Percentiles rank a stretch among this genome's conserved stretches.
These are phyloP conservation scores for Congeria kusceri DNA, from an alignment of 2,888 invertebrate species.

Conservation along the genomic window DNA sequence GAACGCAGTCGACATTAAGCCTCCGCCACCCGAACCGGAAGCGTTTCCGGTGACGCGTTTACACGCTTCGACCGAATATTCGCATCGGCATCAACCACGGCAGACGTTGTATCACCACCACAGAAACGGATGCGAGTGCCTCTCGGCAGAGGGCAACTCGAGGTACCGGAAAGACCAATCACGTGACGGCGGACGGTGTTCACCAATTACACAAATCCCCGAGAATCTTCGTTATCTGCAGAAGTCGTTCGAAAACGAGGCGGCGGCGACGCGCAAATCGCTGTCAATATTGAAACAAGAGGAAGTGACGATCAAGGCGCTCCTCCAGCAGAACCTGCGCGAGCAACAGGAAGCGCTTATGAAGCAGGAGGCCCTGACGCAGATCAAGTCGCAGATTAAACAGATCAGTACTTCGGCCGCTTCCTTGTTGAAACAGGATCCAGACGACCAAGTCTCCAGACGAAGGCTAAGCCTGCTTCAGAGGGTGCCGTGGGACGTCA, in stretches of 20 bases:
- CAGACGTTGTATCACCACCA: neutral
- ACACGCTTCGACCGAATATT: neutral
- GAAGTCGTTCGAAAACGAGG: constrained; percentile 36
- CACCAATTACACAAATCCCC: constrained; percentile 35
- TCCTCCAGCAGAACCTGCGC: constrained; percentile 48
- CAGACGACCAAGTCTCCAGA: constrained; percentile 7
- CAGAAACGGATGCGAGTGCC: neutral
- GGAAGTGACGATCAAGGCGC: constrained; percentile 44
- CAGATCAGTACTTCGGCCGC: constrained; percentile 38
- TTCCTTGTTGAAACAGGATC: constrained; percentile 41
- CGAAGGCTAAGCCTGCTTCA: constrained; percentile 36
- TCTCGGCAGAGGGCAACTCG: neutral
- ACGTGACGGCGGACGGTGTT: neutral
- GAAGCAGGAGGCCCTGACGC: constrained; percentile 35
- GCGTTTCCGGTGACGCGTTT: too few species aligned
- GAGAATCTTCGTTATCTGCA: constrained; percentile 41
- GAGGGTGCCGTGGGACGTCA: constrained; percentile 23
- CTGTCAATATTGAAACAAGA: constrained; percentile 43
- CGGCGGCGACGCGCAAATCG: constrained; percentile 25
- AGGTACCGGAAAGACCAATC: neutral
- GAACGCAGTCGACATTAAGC: too few species aligned
- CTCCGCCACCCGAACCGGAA: too few species aligned
- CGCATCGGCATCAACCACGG: neutral
- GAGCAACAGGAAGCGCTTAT: constrained; percentile 42
- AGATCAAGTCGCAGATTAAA: constrained; percentile 46